phyloP scores from a whole-genome alignment of 2,113 vertebrate genomes.

The Candoia aspera region DNA sequence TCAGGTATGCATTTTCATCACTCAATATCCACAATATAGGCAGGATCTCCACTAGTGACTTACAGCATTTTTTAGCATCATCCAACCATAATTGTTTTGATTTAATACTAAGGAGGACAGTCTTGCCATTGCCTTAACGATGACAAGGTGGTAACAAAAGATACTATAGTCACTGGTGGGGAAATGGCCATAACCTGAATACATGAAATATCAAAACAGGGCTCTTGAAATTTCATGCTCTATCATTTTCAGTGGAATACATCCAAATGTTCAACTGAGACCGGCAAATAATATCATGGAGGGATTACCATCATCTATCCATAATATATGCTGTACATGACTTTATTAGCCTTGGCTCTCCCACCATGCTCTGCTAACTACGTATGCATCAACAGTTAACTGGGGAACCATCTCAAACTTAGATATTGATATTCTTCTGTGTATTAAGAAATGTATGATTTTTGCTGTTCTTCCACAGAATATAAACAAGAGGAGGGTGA shows the following conservation, averaged over 20 bases:
- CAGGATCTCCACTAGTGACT: not conserved
- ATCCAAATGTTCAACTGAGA: not conserved
- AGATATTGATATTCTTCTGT: not conserved
- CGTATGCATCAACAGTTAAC: not conserved
- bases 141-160: not conserved
- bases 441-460: not conserved
- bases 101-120: not conserved
- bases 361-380: not conserved
- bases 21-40: not conserved
- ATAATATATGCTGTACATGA: not conserved
- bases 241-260: not conserved
- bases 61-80: not conserved
- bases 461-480: constrained; percentile 50
- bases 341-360: not conserved
- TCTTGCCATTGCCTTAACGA: not conserved
- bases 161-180: not conserved
- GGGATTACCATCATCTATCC: not conserved
- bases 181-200: not conserved
- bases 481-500: constrained; percentile 65
- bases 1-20: not conserved
- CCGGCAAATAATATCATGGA: not conserved
- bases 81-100: not conserved
- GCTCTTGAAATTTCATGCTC: not conserved
- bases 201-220: not conserved
- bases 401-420: not conserved